A percentile compares a stretch with the other conserved stretches of the same genome.
Conservation (phyloP, 2,888 invertebrate species). For the Andrena praecox region DNA sequence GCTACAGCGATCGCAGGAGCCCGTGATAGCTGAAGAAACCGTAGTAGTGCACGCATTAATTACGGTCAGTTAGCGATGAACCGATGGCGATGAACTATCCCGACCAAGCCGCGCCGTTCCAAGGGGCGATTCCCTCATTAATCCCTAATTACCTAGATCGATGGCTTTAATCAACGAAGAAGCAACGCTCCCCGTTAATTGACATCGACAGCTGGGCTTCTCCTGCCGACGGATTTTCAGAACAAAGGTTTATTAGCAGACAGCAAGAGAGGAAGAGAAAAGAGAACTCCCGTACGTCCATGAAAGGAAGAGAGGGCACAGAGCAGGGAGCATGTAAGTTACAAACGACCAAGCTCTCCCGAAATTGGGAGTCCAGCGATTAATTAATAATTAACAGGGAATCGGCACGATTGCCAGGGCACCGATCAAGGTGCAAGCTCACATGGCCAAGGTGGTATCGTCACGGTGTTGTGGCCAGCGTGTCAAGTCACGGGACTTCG, state of each 20-base stretch:
- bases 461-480: slow-evolving; percentile 50
- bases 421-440: slow-evolving; percentile 46
- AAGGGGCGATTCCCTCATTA: slow-evolving; percentile 57
- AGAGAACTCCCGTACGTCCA: no score
- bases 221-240: slow-evolving; percentile 9
- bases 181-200: slow-evolving; percentile 39
- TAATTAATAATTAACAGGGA: slow-evolving; percentile 65
- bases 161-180: slow-evolving; percentile 57
- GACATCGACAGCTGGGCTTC: slow-evolving; percentile 28
- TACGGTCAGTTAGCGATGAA: slow-evolving; percentile 56
- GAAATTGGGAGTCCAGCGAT: slow-evolving; percentile 36
- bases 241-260: slow-evolving; percentile 4
- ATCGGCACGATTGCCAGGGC: slow-evolving; percentile 57
- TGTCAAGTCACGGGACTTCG: slow-evolving; percentile 62
- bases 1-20: slow-evolving; percentile 16
- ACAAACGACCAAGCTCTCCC: no score
- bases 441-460: slow-evolving; percentile 28
- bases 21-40: slow-evolving; percentile 40
- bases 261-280: no score
- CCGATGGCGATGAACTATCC: slow-evolving; percentile 43
- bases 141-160: slow-evolving; percentile 56
- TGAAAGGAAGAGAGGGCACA: no score
- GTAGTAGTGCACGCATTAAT: slow-evolving; percentile 56
- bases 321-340: no score
- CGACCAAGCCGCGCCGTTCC: slow-evolving; percentile 21